These are phyloP conservation scores for Apostichopus japonicus DNA, from an alignment of 35 echinoderm and acorn worm genomes.

Conservation along the genomic window DNA sequence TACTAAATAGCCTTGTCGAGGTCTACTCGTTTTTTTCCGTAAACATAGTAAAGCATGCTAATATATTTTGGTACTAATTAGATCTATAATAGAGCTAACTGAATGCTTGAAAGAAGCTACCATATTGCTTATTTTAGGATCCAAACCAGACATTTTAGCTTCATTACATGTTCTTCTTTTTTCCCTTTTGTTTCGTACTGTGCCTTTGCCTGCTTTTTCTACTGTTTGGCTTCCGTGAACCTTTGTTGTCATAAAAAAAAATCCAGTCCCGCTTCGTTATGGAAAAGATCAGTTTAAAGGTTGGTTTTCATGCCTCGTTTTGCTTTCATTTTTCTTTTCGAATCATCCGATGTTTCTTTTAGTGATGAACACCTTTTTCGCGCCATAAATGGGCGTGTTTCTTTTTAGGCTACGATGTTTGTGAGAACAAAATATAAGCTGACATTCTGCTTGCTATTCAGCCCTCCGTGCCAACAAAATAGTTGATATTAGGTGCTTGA, in stretches of 20 bases:
- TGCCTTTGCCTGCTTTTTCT: conserved; percentile 44
- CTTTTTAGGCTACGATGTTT: too few relatives aligned
- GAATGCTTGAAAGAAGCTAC: background rate
- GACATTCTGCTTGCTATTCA: too few relatives aligned
- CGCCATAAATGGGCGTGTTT: too few relatives aligned
- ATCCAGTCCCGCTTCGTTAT: conserved; percentile 72
- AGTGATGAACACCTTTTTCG: too few relatives aligned
- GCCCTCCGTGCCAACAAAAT: too few relatives aligned
- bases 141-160: background rate
- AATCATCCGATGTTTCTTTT: too few relatives aligned
- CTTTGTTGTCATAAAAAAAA: conserved; percentile 38
- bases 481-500: too few relatives aligned
- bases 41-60: too few relatives aligned
- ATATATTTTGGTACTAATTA: too few relatives aligned
- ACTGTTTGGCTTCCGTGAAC: conserved; percentile 33
- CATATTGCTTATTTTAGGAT: background rate
- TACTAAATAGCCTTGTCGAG: too few relatives aligned
- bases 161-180: background rate
- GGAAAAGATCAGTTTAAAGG: conserved; percentile 94
- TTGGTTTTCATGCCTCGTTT: conserved; percentile 50
- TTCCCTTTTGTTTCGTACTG: background rate
- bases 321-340: background rate
- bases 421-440: too few relatives aligned
- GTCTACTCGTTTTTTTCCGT: too few relatives aligned
- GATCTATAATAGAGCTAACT: background rate